Percentiles rank a stretch among this genome's conserved stretches.
These are phyloP conservation scores for Chaetura pelagica DNA, from an alignment of 2,113 vertebrate genomes.

Conservation along the genomic window DNA sequence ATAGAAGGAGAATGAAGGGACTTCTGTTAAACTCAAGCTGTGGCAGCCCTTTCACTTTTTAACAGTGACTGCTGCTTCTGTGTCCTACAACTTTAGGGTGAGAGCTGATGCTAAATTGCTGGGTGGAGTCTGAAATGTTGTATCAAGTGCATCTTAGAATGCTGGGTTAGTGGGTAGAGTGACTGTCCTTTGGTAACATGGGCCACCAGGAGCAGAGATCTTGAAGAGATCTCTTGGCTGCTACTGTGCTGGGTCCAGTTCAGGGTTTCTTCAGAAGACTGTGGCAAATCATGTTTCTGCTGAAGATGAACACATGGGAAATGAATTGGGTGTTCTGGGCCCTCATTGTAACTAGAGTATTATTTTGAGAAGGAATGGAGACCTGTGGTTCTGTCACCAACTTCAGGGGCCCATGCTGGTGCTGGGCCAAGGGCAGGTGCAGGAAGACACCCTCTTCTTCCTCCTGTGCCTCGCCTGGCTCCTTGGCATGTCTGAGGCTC, in stretches of 20 bases:
- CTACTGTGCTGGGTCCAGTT: not conserved
- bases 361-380: not conserved
- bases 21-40: not conserved
- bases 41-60: not conserved
- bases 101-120: not conserved
- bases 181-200: not conserved
- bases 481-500: not conserved
- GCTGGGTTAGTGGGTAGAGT: not conserved
- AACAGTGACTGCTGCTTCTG: not conserved
- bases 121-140: not conserved
- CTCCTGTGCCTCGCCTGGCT: not conserved
- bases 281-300: not conserved
- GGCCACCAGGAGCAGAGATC: not conserved
- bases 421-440: not conserved
- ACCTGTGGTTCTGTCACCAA: not conserved
- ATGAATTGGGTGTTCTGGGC: not conserved
- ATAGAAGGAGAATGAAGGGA: not conserved
- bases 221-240: not conserved
- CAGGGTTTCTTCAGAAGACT: not conserved
- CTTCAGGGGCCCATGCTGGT: rapidly evolving
- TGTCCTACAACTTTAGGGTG: not conserved
- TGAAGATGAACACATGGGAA: not conserved
- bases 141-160: not conserved
- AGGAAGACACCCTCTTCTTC: not conserved
- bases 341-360: not conserved